Percentiles rank a stretch among this genome's conserved stretches.
These are phyloP conservation scores for Fulmarus glacialis DNA, from an alignment of 2,113 vertebrate species.

Conservation along the genomic window DNA sequence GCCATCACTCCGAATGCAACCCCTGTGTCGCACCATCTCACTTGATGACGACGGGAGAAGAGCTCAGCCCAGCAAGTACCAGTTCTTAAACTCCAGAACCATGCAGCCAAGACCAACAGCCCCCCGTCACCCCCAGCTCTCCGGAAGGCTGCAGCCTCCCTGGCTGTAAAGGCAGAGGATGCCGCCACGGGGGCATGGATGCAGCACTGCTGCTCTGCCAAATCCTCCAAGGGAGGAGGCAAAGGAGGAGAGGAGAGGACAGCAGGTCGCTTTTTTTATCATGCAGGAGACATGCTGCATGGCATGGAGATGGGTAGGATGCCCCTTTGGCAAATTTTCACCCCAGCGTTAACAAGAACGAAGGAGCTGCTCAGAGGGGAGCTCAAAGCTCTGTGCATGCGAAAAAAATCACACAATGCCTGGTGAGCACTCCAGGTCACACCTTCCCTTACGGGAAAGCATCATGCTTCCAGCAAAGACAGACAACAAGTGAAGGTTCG, in stretches of 20 bases:
- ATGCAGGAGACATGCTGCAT: accelerated
- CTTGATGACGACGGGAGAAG: accelerated
- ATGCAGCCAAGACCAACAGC: background rate
- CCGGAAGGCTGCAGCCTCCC: background rate
- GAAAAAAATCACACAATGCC: background rate
- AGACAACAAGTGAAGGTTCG: background rate
- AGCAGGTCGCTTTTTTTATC: accelerated
- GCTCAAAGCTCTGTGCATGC: background rate
- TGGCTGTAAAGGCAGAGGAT: background rate
- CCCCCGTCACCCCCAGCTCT: background rate
- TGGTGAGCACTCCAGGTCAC: accelerated
- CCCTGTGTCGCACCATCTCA: background rate
- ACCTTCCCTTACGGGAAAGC: background rate
- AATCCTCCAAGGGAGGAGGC: background rate
- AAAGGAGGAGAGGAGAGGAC: too few species aligned
- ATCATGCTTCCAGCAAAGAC: accelerated
- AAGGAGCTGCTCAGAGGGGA: background rate
- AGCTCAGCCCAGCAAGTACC: background rate
- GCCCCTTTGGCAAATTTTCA: background rate
- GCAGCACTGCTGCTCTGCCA: accelerated
- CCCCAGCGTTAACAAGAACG: accelerated
- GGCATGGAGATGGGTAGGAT: background rate
- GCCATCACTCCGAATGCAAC: accelerated
- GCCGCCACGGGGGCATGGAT: background rate
- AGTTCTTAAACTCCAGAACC: background rate